These are phyloP conservation scores for Bilobella aurantiaca DNA, from an alignment of 1,140 invertebrate genomes.

Conservation along the genomic window DNA sequence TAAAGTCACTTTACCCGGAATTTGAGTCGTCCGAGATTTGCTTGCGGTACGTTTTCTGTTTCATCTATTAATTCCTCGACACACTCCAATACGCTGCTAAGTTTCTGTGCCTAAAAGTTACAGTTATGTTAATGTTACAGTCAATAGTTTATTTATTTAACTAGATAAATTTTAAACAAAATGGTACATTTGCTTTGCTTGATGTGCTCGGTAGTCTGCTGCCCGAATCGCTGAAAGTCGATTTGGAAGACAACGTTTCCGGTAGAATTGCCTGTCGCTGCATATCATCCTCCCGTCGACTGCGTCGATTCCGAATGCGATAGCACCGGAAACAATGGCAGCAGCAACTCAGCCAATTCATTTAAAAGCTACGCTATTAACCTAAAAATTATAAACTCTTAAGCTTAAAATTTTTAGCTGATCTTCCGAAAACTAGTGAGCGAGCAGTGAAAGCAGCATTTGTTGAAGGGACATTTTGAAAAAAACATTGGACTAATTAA, in stretches of 20 bases:
- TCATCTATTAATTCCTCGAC: background rate
- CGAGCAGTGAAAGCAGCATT: too few relatives aligned
- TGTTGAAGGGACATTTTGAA: background rate
- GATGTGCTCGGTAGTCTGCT: background rate
- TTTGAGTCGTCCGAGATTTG: background rate
- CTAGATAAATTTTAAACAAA: background rate
- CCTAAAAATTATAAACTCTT: background rate
- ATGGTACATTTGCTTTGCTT: background rate
- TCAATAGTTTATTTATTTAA: background rate
- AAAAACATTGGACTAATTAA: background rate
- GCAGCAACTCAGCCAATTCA: background rate
- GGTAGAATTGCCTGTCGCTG: background rate
- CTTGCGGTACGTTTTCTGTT: background rate
- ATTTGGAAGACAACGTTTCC: background rate
- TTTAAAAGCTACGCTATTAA: background rate
- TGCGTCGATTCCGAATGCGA: background rate
- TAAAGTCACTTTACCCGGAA: background rate
- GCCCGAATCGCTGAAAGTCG: background rate
- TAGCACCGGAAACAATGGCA: background rate
- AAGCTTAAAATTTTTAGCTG: background rate
- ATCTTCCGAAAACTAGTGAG: too few relatives aligned
- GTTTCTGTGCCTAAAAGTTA: background rate
- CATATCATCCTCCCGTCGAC: background rate
- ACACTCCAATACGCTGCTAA: background rate
- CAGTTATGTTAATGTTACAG: too few relatives aligned